These are phyloP conservation scores for Acleris cristana DNA, from an alignment of 2,888 invertebrate species.

Conservation along the genomic window DNA sequence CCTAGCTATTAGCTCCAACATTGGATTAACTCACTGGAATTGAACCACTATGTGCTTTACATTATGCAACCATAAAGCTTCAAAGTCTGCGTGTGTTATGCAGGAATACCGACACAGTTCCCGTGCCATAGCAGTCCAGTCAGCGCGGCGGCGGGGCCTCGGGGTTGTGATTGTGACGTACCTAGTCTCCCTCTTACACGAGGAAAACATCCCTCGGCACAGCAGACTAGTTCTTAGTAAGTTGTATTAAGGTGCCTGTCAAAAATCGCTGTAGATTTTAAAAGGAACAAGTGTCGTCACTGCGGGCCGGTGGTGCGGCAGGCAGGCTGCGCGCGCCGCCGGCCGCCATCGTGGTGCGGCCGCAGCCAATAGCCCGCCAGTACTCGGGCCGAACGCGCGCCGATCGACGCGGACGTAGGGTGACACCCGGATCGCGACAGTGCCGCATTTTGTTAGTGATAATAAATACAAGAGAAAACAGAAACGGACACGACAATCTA, in stretches of 20 bases:
- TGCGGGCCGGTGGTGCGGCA: slow-evolving; percentile 52
- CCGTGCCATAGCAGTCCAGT: slow-evolving; percentile 10
- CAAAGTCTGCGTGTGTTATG: too few species aligned
- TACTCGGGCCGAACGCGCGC: slow-evolving; percentile 65
- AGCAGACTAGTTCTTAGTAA: not conserved
- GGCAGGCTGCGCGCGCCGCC: slow-evolving; percentile 60
- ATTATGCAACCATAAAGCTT: too few species aligned
- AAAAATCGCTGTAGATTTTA: not conserved
- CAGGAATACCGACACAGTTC: too few species aligned
- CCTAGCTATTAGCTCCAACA: too few species aligned
- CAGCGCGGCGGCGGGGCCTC: slow-evolving; percentile 23
- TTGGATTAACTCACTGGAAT: too few species aligned
- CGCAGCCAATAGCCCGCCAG: slow-evolving; percentile 62
- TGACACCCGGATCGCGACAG: slow-evolving; percentile 38
- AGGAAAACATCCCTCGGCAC: not conserved
- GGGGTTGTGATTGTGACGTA: not conserved
- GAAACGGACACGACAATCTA: not conserved
- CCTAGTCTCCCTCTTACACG: not conserved
- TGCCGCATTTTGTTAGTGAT: slow-evolving; percentile 29
- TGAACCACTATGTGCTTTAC: too few species aligned
- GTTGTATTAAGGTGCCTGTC: not conserved
- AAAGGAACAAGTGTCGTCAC: slow-evolving; percentile 25
- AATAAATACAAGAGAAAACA: slow-evolving; percentile 9
- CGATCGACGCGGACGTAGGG: slow-evolving; percentile 65
- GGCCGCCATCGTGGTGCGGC: slow-evolving; percentile 44